Evolutionary conservation across 2,888 invertebrate species (phyloP).

Genomic region (Sesia apiformis): DNA sequence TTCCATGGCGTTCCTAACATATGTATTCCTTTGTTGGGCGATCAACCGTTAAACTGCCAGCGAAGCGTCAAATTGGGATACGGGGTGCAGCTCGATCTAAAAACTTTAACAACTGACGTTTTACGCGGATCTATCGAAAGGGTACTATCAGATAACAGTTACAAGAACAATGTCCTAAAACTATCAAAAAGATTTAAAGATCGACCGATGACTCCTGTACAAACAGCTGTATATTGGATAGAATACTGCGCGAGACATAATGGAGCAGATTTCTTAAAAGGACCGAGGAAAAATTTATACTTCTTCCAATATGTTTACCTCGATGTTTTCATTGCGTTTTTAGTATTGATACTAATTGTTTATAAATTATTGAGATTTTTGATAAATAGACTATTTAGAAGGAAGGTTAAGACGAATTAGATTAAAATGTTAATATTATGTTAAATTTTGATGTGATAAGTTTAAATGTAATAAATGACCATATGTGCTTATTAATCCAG

Average conservation of each 20-base stretch:
- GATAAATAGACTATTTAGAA: too few species aligned
- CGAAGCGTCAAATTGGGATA: constrained; percentile 22
- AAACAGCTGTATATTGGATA: constrained; percentile 52
- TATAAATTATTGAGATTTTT: too few species aligned
- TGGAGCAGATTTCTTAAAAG: constrained; percentile 23
- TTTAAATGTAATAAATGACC: too few species aligned
- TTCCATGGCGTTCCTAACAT: constrained; percentile 49
- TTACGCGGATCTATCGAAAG: constrained; percentile 28
- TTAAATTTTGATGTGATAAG: too few species aligned
- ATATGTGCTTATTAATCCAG: too few species aligned
- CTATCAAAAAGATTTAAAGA: constrained; percentile 42
- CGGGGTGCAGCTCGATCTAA: constrained; percentile 35
- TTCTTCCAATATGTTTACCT: not conserved
- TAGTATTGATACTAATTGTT: too few species aligned
- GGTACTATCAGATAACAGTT: constrained; percentile 30
- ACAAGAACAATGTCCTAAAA: constrained; percentile 29
- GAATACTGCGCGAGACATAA: constrained; percentile 50
- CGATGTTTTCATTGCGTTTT: not conserved
- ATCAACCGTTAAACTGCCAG: constrained; percentile 48
- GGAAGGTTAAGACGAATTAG: too few species aligned
- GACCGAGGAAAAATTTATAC: not conserved
- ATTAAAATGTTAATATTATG: too few species aligned
- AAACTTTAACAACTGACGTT: constrained; percentile 26
- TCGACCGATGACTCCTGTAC: constrained; percentile 33
- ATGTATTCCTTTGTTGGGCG: constrained; percentile 54